Evolutionary conservation across 2,797 vertebrate species (phyloP).

Genomic region (Brachyalestes nurse): DNA sequence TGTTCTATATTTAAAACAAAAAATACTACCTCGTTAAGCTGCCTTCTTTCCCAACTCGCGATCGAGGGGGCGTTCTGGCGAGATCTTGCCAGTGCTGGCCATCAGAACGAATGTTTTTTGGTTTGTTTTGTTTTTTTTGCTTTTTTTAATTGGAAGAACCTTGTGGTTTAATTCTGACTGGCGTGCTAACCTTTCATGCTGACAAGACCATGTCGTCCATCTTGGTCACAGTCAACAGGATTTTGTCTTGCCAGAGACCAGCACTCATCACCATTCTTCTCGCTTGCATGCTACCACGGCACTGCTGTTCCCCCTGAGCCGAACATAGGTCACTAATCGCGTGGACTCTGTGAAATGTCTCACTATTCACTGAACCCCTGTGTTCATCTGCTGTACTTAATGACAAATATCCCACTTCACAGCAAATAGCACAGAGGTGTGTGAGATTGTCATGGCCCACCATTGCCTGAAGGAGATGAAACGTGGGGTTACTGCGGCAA

Average conservation of each 20-base stretch:
- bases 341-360: conserved; percentile 56
- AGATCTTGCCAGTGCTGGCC: neutral
- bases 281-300: conserved; percentile 24
- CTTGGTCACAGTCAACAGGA: conserved; percentile 56
- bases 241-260: conserved; percentile 60
- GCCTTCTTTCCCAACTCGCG: neutral
- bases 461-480: neutral
- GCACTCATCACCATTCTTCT: conserved; percentile 64
- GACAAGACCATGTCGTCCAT: conserved; percentile 69
- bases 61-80: neutral
- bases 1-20: conserved; percentile 35
- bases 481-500: conserved; percentile 12
- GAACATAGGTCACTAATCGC: conserved; percentile 55
- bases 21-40: conserved; percentile 17
- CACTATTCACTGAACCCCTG: conserved; percentile 50
- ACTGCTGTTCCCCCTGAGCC: conserved; percentile 35
- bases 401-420: conserved; percentile 55
- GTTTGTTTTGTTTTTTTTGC: too few species aligned
- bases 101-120: conserved; percentile 48
- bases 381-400: conserved; percentile 47
- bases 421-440: conserved; percentile 33
- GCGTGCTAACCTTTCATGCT: conserved; percentile 64
- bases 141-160: conserved; percentile 45
- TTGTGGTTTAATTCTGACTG: conserved; percentile 31
- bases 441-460: neutral